Conservation (phyloP, 2,113 vertebrate species). For the Microcebus murinus region DNA sequence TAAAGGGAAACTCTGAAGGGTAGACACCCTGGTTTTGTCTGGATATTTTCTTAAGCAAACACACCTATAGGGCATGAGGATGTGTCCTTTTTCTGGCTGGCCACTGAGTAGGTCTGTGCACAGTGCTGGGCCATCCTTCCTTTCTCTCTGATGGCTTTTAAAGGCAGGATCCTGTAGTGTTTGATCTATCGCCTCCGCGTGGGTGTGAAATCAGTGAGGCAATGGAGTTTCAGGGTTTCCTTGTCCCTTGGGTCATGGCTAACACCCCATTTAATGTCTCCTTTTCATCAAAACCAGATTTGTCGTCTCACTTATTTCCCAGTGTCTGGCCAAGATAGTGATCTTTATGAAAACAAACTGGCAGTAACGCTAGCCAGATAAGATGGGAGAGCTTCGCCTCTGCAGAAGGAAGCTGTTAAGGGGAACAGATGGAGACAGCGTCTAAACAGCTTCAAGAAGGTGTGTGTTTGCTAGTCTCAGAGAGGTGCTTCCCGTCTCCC, state of each 20-base stretch:
- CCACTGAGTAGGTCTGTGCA: neutral
- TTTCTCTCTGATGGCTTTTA: neutral
- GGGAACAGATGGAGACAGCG: conserved; percentile 42
- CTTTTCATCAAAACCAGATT: conserved; percentile 76
- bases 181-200: neutral
- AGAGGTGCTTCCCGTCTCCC: conserved; percentile 30
- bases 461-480: neutral
- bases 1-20: neutral
- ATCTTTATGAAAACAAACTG: conserved; percentile 74
- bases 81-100: neutral
- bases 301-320: conserved; percentile 69
- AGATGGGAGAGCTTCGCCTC: neutral
- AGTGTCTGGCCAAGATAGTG: conserved; percentile 69
- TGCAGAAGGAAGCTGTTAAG: conserved; percentile 48
- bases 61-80: neutral
- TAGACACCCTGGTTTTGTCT: neutral
- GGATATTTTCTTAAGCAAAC: neutral
- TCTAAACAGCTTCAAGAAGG: neutral
- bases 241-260: conserved; percentile 58
- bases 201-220: conserved; percentile 36
- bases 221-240: conserved; percentile 42
- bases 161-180: neutral
- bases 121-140: neutral
- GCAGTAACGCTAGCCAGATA: conserved; percentile 71
- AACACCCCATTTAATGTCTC: conserved; percentile 64